These are phyloP conservation scores for Grus americana DNA, from an alignment of 2,113 vertebrate species.

Conservation along the genomic window DNA sequence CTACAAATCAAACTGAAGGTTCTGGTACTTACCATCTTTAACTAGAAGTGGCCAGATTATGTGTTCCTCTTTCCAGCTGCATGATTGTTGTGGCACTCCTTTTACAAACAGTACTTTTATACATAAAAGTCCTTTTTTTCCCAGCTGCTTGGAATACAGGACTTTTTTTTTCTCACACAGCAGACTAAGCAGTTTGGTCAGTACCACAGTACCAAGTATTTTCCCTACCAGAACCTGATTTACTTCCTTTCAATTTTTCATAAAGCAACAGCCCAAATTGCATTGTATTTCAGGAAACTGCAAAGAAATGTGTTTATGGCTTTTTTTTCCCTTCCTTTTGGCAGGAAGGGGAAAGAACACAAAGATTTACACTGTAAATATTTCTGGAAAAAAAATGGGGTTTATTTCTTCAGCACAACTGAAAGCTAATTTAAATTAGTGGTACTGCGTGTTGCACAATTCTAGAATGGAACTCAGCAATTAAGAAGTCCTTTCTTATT, in stretches of 20 bases:
- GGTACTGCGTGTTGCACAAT: background rate
- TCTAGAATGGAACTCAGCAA: background rate
- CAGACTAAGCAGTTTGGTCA: background rate
- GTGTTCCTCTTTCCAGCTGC: background rate
- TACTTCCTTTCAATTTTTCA: background rate
- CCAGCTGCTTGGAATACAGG: background rate
- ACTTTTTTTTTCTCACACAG: background rate
- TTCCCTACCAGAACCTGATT: background rate
- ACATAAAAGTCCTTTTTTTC: background rate
- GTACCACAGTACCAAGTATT: background rate
- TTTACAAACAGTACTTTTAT: background rate
- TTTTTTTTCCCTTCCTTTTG: background rate
- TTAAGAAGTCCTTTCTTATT: slow-evolving; percentile 40
- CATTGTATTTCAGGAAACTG: background rate
- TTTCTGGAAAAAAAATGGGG: background rate
- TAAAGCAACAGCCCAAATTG: background rate
- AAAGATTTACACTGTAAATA: background rate
- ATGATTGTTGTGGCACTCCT: background rate
- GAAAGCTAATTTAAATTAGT: background rate
- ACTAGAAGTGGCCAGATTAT: background rate
- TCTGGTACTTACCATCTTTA: background rate
- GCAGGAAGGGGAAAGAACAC: background rate
- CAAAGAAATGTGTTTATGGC: background rate
- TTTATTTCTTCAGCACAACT: background rate
- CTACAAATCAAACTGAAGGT: background rate